Conservation (phyloP, 64 coral and sea anemone genomes). For the Trachythela sp. region DNA sequence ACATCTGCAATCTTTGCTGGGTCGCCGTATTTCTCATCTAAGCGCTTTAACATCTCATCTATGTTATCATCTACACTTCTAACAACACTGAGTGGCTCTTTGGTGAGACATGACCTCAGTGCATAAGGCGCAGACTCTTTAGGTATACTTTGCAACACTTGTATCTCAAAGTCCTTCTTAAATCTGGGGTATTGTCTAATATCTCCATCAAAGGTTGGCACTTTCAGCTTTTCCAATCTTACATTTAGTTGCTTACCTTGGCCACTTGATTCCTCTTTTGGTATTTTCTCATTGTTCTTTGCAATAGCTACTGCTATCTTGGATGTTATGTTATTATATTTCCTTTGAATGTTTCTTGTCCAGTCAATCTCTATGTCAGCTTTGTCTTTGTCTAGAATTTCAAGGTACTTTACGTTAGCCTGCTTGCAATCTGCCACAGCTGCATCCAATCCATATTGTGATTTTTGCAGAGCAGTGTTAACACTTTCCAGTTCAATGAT, state of each 20-base stretch:
- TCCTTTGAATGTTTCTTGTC: not conserved
- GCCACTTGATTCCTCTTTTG: not conserved
- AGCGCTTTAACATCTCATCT: not conserved
- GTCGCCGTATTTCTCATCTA: not conserved
- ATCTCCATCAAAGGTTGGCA: not conserved
- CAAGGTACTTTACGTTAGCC: not conserved
- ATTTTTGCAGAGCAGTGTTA: not conserved
- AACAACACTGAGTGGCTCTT: not conserved
- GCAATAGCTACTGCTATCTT: not conserved
- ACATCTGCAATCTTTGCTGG: not conserved
- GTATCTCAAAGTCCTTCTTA: not conserved
- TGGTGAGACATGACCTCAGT: not conserved
- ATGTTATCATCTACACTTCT: too few species aligned
- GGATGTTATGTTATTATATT: not conserved
- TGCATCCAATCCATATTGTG: not conserved
- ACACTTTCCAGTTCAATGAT: too few species aligned
- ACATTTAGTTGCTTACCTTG: not conserved
- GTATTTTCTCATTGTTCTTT: not conserved
- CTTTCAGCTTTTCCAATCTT: not conserved
- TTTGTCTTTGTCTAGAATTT: not conserved
- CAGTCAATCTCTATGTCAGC: not conserved
- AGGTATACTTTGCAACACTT: not conserved
- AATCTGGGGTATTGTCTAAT: not conserved
- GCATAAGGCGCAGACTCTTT: not conserved
- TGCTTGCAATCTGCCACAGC: conserved; percentile 14